A percentile compares a stretch with the other conserved stretches of the same genome.
Evolutionary conservation across 2,888 invertebrate genomes (phyloP).

Genomic region (Limnephilus auricula): DNA sequence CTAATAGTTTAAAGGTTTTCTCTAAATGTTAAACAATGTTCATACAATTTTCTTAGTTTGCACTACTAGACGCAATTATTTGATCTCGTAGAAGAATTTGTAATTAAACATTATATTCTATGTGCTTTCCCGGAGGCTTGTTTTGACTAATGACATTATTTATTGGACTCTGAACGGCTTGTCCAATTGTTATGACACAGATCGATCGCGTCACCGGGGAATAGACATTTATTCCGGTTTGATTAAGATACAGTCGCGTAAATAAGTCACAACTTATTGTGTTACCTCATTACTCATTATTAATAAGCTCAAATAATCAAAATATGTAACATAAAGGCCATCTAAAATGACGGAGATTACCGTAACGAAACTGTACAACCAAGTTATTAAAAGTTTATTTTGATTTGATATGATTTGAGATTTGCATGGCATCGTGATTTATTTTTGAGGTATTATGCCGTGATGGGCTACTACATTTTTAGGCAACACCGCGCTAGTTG

Average conservation of each 20-base stretch:
- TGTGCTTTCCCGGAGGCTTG: background rate
- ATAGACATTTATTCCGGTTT: background rate
- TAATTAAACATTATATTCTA: slow-evolving; percentile 16
- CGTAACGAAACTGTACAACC: background rate
- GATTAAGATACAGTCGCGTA: background rate
- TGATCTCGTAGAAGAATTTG: background rate
- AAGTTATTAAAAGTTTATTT: too few relatives aligned
- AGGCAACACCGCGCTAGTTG: too few relatives aligned
- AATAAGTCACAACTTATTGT: background rate
- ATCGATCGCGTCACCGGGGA: slow-evolving; percentile 35
- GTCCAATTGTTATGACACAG: slow-evolving; percentile 13
- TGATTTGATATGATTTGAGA: too few relatives aligned
- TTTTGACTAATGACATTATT: background rate
- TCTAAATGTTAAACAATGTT: too few relatives aligned
- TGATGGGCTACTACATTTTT: too few relatives aligned
- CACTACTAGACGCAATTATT: background rate
- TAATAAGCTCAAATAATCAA: background rate
- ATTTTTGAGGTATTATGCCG: too few relatives aligned
- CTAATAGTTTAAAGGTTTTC: too few relatives aligned
- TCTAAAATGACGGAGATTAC: background rate
- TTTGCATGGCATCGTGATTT: too few relatives aligned
- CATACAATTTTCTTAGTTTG: background rate
- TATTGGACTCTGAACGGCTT: background rate
- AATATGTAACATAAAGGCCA: background rate
- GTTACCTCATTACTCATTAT: background rate